Base-by-base conservation (phyloP, 1,140 invertebrate species). In the Daktulosphaira vitifoliae region DNA sequence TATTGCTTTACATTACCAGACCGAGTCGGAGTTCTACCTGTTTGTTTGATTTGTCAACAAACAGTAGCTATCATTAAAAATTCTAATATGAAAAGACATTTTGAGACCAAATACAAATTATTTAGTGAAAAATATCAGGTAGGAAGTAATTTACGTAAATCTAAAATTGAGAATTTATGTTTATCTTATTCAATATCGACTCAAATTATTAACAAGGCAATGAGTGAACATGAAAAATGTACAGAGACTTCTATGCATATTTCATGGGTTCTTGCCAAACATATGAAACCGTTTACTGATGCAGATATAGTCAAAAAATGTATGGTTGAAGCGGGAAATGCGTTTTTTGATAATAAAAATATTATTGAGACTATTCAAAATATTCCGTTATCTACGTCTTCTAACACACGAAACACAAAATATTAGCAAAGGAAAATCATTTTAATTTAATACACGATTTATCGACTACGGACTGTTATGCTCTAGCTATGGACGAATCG, bases 301-400 rank as follows among this genome's bases (percentile, higher is more conserved):
- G 65, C 62, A 49, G 62, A 65, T 22, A 53, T 66, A 51, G 29
- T 65, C 38, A 54, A 54, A 38, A 29, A 54, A 54, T 54, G 52
- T 54, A 37, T 54, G 8, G 15, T 54, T 37, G 29, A 66, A 66
- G 49, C 49, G n/a, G 48, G 25, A 38, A 52, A 33, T 15, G 62
- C 42, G 37, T 18, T 65, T 26, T 53, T 66, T 53, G 65, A 53
- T 46, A 33, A 33, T 29, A 66, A 66, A 48, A 54, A 66, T 51
- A 26, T 54, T 56, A 44, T 56, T 62, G 51, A 44, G 29, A 50
- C 18, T 54, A 56, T 56, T 66, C 50, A 22, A 39, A 49, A 26
- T 56, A 56, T 56, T 66, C 50, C 65, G 16, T 56, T 66, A 48
- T 66, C 48, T 26, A 20, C 33, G 29, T 26, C 16, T 15, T 52